Conservation (phyloP, 2,113 vertebrate species). For the Accipiter virgatus region DNA sequence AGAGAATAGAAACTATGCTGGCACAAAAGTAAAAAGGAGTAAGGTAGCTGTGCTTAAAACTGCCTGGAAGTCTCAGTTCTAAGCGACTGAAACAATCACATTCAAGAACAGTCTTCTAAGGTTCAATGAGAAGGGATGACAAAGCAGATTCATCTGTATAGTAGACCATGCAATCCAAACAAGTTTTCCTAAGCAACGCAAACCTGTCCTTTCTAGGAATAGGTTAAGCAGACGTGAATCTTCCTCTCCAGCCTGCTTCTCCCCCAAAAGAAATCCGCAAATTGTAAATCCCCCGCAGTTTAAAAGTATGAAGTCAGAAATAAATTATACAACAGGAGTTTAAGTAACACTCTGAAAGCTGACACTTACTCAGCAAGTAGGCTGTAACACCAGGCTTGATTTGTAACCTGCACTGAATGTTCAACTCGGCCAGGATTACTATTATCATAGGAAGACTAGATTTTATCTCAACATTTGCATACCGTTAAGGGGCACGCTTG, state of each 20-base stretch:
- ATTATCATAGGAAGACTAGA: not conserved
- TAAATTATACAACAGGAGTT: not conserved
- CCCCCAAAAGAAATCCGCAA: not conserved
- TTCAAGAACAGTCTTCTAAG: not conserved
- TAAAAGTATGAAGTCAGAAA: not conserved
- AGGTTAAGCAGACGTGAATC: not conserved
- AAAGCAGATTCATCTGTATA: not conserved
- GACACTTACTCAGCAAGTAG: not conserved
- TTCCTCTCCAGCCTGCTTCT: not conserved
- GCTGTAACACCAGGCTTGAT: not conserved
- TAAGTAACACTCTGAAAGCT: not conserved
- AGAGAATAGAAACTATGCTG: not conserved
- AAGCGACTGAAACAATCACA: not conserved
- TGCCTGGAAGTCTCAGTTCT: not conserved
- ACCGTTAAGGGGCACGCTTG: slow-evolving; percentile 7
- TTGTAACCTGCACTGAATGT: not conserved
- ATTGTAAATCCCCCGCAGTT: not conserved
- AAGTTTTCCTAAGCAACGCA: not conserved
- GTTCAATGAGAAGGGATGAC: not conserved
- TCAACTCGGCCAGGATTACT: not conserved
- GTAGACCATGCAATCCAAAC: not conserved
- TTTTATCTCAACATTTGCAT: not conserved
- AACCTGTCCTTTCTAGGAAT: not conserved
- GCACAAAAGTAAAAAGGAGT: not conserved
- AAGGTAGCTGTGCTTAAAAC: not conserved